Evolutionary conservation across 1,140 invertebrate genomes (phyloP).

Genomic region (Zaprionus tsacasi): DNA sequence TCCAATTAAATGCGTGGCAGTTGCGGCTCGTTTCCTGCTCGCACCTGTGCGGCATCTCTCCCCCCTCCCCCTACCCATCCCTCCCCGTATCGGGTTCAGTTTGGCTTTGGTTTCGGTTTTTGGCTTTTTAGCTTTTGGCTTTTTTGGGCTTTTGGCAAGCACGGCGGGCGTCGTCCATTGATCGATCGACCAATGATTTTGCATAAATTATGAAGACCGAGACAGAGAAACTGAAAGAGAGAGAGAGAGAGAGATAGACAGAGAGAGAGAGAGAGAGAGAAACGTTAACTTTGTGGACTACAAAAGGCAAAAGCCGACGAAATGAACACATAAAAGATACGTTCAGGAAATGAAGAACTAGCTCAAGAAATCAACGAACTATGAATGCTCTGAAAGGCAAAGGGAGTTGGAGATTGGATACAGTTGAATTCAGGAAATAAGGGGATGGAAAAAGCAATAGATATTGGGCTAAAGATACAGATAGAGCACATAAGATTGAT

Average conservation of each 20-base stretch:
- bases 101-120: slow-evolving; percentile 38
- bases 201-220: slow-evolving; percentile 68
- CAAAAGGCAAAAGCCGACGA: slow-evolving; percentile 66
- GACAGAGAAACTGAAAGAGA: slow-evolving; percentile 11
- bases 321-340: slow-evolving; percentile 40
- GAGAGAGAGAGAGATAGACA: slow-evolving; percentile 19
- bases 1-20: slow-evolving; percentile 77
- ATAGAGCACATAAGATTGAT: no score
- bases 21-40: slow-evolving; percentile 63
- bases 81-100: slow-evolving; percentile 11
- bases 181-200: slow-evolving; percentile 81
- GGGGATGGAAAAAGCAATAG: no score
- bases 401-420: neutral
- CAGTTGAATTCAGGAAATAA: neutral
- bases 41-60: slow-evolving; percentile 67
- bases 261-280: slow-evolving; percentile 12
- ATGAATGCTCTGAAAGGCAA: neutral
- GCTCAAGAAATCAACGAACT: neutral
- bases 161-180: slow-evolving; percentile 52
- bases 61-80: neutral
- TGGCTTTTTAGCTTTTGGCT: slow-evolving; percentile 2
- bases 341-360: slow-evolving; percentile 34
- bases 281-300: slow-evolving; percentile 54
- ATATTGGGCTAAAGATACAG: no score
- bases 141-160: slow-evolving; percentile 45